Conservation (phyloP, 2,888 invertebrate genomes). For the Nysson spinosus region DNA sequence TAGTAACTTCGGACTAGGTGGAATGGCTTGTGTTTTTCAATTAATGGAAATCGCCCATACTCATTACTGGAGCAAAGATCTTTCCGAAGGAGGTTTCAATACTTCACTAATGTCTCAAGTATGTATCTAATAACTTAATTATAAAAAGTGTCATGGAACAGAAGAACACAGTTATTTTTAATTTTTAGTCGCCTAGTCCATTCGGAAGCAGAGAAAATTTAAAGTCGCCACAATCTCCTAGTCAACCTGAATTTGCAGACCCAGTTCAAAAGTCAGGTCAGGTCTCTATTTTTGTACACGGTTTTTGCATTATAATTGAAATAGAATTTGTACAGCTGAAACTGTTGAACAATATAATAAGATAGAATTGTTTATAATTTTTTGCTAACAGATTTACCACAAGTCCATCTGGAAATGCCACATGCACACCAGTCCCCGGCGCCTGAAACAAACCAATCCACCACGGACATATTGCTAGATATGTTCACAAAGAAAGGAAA, state of each 20-base stretch:
- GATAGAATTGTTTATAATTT: not conserved
- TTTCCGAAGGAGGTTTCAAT: conserved; percentile 80
- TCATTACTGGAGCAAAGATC: conserved; percentile 96
- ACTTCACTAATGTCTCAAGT: conserved; percentile 79
- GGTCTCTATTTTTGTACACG: too few species aligned
- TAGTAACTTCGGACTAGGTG: conserved; percentile 95
- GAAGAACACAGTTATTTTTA: not conserved
- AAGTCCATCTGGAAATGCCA: conserved; percentile 80
- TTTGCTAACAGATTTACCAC: conserved; percentile 79
- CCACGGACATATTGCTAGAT: conserved; percentile 95
- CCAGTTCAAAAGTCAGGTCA: conserved; percentile 83
- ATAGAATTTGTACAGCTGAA: too few species aligned
- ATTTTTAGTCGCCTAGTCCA: conserved; percentile 81
- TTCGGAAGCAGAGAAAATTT: conserved; percentile 84
- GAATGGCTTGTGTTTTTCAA: conserved; percentile 98
- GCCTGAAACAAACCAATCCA: conserved; percentile 83
- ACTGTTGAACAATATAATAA: too few species aligned
- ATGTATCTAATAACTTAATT: not conserved
- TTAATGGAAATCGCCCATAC: conserved; percentile 99
- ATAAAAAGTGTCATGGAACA: too few species aligned
- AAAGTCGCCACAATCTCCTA: conserved; percentile 81
- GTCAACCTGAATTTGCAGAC: conserved; percentile 76
- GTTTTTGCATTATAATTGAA: too few species aligned
- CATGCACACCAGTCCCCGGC: conserved; percentile 81
- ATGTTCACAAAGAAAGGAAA: conserved; percentile 95